Percentiles rank a stretch among this genome's conserved stretches.
These are phyloP conservation scores for Drosophila yakuba DNA, from an alignment of 1,140 invertebrate genomes.

Conservation along the genomic window DNA sequence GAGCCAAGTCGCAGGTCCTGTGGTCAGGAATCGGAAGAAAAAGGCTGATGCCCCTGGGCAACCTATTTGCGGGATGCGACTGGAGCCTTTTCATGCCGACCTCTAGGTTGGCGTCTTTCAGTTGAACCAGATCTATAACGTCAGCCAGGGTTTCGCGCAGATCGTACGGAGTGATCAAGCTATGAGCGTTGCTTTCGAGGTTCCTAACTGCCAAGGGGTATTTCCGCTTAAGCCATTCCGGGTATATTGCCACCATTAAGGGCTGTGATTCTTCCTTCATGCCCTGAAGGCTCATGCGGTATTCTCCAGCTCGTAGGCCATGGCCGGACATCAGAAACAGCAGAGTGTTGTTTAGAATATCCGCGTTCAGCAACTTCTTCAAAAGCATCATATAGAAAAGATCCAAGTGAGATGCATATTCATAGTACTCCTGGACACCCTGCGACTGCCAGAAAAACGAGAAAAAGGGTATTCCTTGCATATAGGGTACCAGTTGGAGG, in stretches of 20 bases:
- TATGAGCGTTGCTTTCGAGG: conserved; percentile 88
- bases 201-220: conserved; percentile 88
- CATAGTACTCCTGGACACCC: conserved; percentile 56
- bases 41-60: conserved; percentile 88
- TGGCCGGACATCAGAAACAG: conserved; percentile 95
- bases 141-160: conserved; percentile 88
- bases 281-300: conserved; percentile 89
- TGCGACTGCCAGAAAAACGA: conserved; percentile 62
- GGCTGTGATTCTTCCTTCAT: conserved; percentile 94
- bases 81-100: conserved; percentile 27
- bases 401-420: conserved; percentile 31
- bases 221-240: conserved; percentile 88
- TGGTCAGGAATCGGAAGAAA: conserved; percentile 89
- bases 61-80: neutral
- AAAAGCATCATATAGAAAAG: conserved; percentile 31
- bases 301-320: conserved; percentile 92
- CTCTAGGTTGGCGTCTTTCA: conserved; percentile 61
- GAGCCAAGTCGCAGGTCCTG: conserved; percentile 89
- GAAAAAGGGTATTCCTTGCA: conserved; percentile 23
- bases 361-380: conserved; percentile 20
- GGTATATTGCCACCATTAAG: conserved; percentile 91
- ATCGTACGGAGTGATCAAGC: conserved; percentile 92
- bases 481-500: conserved; percentile 27
- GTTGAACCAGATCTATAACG: conserved; percentile 85
- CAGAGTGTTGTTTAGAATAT: conserved; percentile 88